Percentiles rank a stretch among this genome's conserved stretches.
These are phyloP conservation scores for Ptychoptera contaminata DNA, from an alignment of 2,888 invertebrate species.

Conservation along the genomic window DNA sequence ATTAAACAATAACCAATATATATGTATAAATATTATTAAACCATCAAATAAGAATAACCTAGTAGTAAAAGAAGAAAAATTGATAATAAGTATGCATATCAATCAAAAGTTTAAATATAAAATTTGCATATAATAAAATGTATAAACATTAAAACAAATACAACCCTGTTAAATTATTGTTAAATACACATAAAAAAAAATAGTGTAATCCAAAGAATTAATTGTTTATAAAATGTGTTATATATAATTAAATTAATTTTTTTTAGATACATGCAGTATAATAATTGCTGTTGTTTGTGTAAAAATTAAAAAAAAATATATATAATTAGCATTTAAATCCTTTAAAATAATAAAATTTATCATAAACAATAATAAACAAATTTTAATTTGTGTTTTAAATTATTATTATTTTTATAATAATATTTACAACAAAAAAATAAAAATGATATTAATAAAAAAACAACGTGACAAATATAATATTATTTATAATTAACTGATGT, in stretches of 20 bases:
- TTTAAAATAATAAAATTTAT: too few relatives aligned
- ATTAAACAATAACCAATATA: constrained; percentile 21
- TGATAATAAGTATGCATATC: too few relatives aligned
- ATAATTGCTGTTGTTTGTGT: constrained; percentile 7
- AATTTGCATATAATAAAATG: too few relatives aligned
- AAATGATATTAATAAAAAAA: not conserved
- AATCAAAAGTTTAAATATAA: too few relatives aligned
- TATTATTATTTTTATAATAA: constrained; percentile 1
- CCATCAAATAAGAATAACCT: too few relatives aligned
- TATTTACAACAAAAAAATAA: constrained; percentile 3
- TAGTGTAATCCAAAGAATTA: too few relatives aligned
- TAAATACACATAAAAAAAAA: not conserved
- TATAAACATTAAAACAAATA: constrained; percentile 18
- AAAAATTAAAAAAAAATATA: constrained; percentile 6
- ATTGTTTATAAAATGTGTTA: not conserved
- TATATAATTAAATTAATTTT: constrained; percentile 3
- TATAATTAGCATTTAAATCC: not conserved
- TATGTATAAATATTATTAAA: too few relatives aligned
- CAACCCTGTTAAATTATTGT: constrained; percentile 9
- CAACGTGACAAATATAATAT: too few relatives aligned
- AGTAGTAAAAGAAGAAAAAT: too few relatives aligned
- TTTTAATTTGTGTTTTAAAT: not conserved
- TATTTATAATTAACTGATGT: too few relatives aligned
- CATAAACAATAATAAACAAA: not conserved
- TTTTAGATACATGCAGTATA: not conserved